Conservation (phyloP, 2,113 vertebrate species). For the Lophotis ruficrista region DNA sequence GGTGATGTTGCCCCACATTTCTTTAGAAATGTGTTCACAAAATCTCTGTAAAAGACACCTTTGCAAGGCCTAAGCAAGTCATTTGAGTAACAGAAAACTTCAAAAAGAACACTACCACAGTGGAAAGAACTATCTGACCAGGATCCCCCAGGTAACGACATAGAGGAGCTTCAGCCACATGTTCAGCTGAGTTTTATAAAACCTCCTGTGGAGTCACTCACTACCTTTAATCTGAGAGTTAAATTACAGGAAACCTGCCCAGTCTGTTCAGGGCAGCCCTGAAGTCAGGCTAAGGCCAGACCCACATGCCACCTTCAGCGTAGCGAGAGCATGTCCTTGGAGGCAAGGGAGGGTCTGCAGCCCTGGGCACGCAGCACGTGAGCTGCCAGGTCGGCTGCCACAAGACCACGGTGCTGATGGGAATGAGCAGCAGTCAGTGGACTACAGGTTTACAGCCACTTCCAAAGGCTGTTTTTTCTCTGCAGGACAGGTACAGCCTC, state of each 20-base stretch:
- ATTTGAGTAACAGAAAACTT: neutral
- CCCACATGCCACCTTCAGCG: accelerated
- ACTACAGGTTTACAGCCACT: neutral
- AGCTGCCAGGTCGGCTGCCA: neutral
- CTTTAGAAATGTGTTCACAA: neutral
- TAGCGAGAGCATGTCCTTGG: accelerated
- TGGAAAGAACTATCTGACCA: neutral
- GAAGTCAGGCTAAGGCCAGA: no score
- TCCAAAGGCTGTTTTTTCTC: neutral
- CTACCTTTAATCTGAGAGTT: neutral
- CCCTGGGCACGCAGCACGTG: accelerated
- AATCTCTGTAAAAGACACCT: neutral
- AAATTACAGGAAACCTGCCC: neutral
- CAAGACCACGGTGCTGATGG: neutral
- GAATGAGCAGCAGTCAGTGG: no score
- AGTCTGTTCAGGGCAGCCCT: neutral
- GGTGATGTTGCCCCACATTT: neutral
- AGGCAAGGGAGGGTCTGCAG: neutral
- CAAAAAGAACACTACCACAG: no score
- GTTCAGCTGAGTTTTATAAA: neutral
- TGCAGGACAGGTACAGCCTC: neutral
- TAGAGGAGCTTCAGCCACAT: no score
- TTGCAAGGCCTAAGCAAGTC: neutral
- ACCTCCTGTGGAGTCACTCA: neutral
- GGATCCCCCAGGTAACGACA: neutral